Evolutionary conservation across 2,113 vertebrate species (phyloP), one percentile per base, ranked within the genome.

Genomic region (Haliaeetus leucogaster): DNA sequence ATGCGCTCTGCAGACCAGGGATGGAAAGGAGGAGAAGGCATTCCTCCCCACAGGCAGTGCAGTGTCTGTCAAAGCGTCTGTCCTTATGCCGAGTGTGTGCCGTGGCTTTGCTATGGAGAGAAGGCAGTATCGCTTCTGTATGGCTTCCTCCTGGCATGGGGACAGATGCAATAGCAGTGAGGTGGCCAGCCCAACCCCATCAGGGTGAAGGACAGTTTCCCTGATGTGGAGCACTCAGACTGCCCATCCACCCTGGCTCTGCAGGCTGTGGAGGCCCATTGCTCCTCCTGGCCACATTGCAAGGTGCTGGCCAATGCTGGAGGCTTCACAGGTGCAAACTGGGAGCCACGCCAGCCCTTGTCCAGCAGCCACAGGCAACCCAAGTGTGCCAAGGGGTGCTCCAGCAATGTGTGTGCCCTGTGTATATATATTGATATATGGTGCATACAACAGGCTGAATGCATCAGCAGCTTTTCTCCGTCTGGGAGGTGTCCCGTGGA

Each of bases 141-240:
- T 45, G 76, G 67, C 79, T 90, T 90, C 48, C 42, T 79, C 70
- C 30, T 84, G 76, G 32, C 0, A 0, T 0, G 0, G 27, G 56
- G 52, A 61, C 17, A 40, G 20, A 53, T 23, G 34, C 27, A 23
- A 38, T 3, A 29, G 40, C 47, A 89, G 71, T 0, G 1, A 81
- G 65, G 61, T 32, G 68, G 45, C 32, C 85, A 74, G 45, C 22
- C 26, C 6, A 2, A 38, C 58, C 38, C 47, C 29, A 16, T 10
- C 42, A 59, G 55, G 27, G 14, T 38, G 26, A 40, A 38, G 67
- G 27, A 26, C 61, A 26, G 72, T 10, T 25, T n/a, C 16, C 32
- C 26, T 3, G 1, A 5, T 0, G 1, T 0, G 9, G 34, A 77
- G 76, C 48, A 4, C 74, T 63, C 6, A 1, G 30, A 4, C 36